A percentile compares a stretch with the other conserved stretches of the same genome.
These are phyloP conservation scores for Desmodus rotundus DNA, from an alignment of 2,113 vertebrate genomes.

Conservation along the genomic window DNA sequence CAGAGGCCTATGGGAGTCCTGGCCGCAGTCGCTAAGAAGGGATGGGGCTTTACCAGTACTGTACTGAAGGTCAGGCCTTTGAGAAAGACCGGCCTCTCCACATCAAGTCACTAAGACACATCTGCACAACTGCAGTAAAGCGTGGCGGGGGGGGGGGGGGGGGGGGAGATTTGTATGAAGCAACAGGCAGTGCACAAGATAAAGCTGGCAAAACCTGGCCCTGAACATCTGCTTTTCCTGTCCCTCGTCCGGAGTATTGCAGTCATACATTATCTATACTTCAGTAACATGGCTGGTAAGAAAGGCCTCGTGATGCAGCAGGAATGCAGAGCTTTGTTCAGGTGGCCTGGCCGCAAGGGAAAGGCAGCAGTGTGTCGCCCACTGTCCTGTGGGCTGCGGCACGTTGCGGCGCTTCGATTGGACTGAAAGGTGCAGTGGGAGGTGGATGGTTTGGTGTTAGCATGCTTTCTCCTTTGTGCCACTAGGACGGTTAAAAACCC, in stretches of 20 bases:
- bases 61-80: background rate
- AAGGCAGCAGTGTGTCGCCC: background rate
- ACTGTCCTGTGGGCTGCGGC: background rate
- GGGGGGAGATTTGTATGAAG: background rate
- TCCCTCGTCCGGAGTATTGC: background rate
- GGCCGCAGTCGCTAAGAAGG: background rate
- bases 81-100: background rate
- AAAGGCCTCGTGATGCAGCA: background rate
- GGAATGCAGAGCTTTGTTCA: background rate
- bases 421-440: background rate
- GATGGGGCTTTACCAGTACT: background rate
- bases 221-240: background rate
- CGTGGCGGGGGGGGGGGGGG: background rate
- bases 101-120: background rate
- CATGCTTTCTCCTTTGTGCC: background rate
- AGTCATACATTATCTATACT: slow-evolving; percentile 40
- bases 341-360: background rate
- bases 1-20: background rate
- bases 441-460: background rate
- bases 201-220: background rate
- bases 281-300: background rate
- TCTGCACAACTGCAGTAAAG: background rate
- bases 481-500: background rate
- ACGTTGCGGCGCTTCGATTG: rapidly evolving
- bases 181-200: background rate